Percentiles rank a stretch among this genome's conserved stretches.
phyloP scores from a whole-genome alignment of 2,888 invertebrate species.

The Panorpa germanica region DNA sequence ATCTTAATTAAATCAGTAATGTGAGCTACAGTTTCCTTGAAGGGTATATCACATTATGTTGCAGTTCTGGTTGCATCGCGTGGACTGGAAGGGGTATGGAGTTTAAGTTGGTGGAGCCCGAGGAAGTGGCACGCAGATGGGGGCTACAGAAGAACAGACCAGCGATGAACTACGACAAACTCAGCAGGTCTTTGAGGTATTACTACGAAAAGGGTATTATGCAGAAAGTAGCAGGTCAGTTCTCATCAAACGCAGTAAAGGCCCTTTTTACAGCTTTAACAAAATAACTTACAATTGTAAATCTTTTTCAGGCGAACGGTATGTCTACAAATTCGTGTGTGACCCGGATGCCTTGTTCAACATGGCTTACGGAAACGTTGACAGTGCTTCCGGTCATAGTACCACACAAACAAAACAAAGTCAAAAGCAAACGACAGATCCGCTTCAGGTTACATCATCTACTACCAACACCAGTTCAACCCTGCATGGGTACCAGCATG shows the following conservation, averaged over 20 bases:
- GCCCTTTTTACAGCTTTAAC: not conserved
- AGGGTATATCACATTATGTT: conserved; percentile 14
- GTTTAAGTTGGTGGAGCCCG: conserved; percentile 89
- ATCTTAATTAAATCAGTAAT: too few species aligned
- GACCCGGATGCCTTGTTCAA: conserved; percentile 82
- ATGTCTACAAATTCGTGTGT: conserved; percentile 93
- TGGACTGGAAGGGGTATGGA: conserved; percentile 94
- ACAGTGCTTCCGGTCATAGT: too few species aligned
- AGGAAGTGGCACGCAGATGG: conserved; percentile 91
- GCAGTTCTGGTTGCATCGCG: conserved; percentile 65
- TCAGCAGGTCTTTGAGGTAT: conserved; percentile 83
- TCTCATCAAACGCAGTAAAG: not conserved
- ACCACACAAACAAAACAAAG: too few species aligned
- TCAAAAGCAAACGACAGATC: too few species aligned
- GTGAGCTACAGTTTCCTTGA: too few species aligned
- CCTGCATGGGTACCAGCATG: too few species aligned
- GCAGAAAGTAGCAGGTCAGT: conserved; percentile 81
- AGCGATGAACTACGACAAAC: conserved; percentile 94
- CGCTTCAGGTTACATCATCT: too few species aligned
- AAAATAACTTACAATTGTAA: not conserved
- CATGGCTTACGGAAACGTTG: too few species aligned
- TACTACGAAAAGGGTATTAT: conserved; percentile 98
- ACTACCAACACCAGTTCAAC: too few species aligned
- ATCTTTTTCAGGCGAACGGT: conserved; percentile 56
- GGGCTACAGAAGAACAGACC: conserved; percentile 92